These are phyloP conservation scores for Pagetopsis macropterus DNA, from an alignment of 2,797 vertebrate genomes.

Conservation along the genomic window DNA sequence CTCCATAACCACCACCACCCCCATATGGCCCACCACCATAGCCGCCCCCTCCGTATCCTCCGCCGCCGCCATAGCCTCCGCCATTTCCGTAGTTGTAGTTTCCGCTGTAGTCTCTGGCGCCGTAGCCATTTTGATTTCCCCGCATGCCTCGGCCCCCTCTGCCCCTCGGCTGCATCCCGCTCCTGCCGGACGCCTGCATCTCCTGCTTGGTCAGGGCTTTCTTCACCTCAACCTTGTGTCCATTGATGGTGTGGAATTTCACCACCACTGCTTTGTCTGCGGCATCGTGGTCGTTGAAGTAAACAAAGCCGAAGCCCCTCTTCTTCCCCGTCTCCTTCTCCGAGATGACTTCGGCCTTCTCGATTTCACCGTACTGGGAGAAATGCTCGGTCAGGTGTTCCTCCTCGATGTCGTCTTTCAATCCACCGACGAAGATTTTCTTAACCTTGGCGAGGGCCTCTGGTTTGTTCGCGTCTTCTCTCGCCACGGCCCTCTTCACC, in stretches of 20 bases:
- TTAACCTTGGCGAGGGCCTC: conserved; percentile 97
- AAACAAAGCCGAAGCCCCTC: conserved; percentile 96
- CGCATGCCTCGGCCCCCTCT: conserved; percentile 80
- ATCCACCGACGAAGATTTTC: conserved; percentile 95
- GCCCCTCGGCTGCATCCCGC: conserved; percentile 72
- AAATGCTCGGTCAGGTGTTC: conserved; percentile 90
- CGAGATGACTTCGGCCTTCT: conserved; percentile 96
- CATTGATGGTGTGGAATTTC: conserved; percentile 94
- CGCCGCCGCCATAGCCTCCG: conserved; percentile 75
- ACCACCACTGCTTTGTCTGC: conserved; percentile 96
- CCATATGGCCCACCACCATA: conserved; percentile 70
- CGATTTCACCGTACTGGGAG: conserved; percentile 92
- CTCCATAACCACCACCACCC: conserved; percentile 80
- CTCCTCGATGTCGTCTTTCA: conserved; percentile 93
- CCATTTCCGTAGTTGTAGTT: conserved; percentile 88
- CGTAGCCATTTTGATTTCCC: conserved; percentile 89
- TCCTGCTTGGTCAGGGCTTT: conserved; percentile 97
- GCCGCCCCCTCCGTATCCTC: conserved; percentile 69
- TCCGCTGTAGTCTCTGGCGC: conserved; percentile 82
- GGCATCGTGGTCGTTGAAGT: conserved; percentile 94
- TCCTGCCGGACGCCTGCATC: conserved; percentile 88
- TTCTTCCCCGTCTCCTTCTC: conserved; percentile 97
- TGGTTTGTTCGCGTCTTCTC: conserved; percentile 95
- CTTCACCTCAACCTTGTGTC: conserved; percentile 97
- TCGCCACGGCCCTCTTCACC: conserved; percentile 96